Base-by-base conservation (phyloP, 2,797 vertebrate species). In the Molossus alvarezi region DNA sequence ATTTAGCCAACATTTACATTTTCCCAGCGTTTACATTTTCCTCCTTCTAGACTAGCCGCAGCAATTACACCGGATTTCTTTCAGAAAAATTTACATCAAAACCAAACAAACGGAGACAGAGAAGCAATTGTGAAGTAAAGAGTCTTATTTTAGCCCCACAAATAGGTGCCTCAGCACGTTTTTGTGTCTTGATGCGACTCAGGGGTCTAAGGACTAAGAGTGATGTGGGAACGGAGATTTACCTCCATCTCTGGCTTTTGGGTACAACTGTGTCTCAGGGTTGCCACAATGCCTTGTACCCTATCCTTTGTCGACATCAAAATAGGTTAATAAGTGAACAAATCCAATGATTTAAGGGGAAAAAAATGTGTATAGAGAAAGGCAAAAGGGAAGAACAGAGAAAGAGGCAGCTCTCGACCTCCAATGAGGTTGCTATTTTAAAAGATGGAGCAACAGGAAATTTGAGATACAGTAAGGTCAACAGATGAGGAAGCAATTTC, bases 41-140 rank as follows among this genome's bases (percentile, higher is more conserved):
- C 2, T 76, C 77, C 60, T 57, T 41, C 41, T 91, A 81, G 71
- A 82, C 57, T 92, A 82, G 27, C 67, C 55, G 60, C 45, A 87
- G 64, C n/a, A 73, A 75, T 86, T 41, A 83, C 5, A 80, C 85
- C 82, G 71, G 53, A 80, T 57, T 83, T 85, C 67, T 90, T 75
- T 82, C 15, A 85, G n/a, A 33, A 82, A 33, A 64, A 84, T 91
- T 88, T 96, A 77, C 94, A 82, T 84, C 90, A 79, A 94, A 83
- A 88, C 21, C 84, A 85, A 96, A 75, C 51, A 90, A 94, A 94
- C 82, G 81, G 48, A 53, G 73, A 76, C 23, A 53, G 80, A 92
- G 71, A 76, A 86, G 45, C 23, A 84, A 57, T 55, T 87, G 72
- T 57, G 60, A 83, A 95, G 76, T 41, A 87, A 71, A 91, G 27